Conservation (phyloP, 1,140 invertebrate species). For the Pygmarrhopalites habei region DNA sequence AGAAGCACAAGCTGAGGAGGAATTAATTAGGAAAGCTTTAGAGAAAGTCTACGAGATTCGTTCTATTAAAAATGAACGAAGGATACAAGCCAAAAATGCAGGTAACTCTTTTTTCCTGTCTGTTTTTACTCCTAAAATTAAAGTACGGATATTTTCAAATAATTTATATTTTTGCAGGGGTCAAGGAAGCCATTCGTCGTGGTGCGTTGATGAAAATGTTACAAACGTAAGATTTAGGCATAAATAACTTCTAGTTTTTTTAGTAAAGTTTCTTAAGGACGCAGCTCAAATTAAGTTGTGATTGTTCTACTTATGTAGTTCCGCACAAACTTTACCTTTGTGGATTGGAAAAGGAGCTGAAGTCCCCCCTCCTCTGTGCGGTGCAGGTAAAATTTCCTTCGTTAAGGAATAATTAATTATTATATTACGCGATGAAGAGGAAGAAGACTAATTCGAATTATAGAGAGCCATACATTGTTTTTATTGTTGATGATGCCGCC, state of each 20-base stretch:
- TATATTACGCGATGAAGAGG: too few relatives aligned
- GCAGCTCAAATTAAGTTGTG: background rate
- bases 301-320: constrained; percentile 40
- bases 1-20: constrained; percentile 78
- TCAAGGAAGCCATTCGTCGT: constrained; percentile 82
- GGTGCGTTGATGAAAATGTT: constrained; percentile 94
- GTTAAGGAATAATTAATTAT: too few relatives aligned
- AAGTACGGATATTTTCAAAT: too few relatives aligned
- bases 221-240: constrained; percentile 48
- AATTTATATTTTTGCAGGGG: too few relatives aligned
- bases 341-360: constrained; percentile 83
- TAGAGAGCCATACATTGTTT: too few relatives aligned
- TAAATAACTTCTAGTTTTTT: too few relatives aligned
- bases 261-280: background rate
- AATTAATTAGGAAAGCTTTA: constrained; percentile 69
- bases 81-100: constrained; percentile 63
- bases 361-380: constrained; percentile 69
- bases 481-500: too few relatives aligned
- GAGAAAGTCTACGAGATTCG: constrained; percentile 85
- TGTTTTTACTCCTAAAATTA: too few relatives aligned
- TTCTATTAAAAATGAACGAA: constrained; percentile 74
- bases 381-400: too few relatives aligned
- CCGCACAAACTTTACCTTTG: constrained; percentile 84
- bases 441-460: too few relatives aligned
- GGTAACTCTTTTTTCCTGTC: too few relatives aligned